Evolutionary conservation across 2,113 vertebrate species (phyloP).

Genomic region (Zingel zingel): DNA sequence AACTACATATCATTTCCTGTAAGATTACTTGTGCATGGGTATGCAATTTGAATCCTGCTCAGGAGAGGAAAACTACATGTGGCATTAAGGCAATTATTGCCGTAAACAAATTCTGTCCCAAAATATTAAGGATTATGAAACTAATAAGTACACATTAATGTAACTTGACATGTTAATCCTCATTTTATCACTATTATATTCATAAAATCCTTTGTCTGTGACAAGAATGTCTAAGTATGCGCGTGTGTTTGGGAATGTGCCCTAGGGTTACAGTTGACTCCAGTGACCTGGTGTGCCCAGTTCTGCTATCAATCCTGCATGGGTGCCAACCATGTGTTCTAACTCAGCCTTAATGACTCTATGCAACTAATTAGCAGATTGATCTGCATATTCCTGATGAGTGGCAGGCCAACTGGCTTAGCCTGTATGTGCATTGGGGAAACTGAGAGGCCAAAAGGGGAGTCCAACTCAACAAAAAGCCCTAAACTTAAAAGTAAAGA

Average conservation of each 20-base stretch:
- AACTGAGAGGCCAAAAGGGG: slow-evolving; percentile 56
- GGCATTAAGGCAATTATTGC: not conserved
- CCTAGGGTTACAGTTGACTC: slow-evolving; percentile 71
- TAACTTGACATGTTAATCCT: not conserved
- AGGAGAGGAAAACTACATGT: not conserved
- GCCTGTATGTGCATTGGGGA: slow-evolving; percentile 52
- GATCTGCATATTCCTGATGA: slow-evolving; percentile 80
- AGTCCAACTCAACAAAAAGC: slow-evolving; percentile 53
- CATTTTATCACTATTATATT: not conserved
- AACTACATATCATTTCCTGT: not conserved
- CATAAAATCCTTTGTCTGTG: slow-evolving; percentile 16
- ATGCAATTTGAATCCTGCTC: not conserved
- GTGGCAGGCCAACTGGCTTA: slow-evolving; percentile 71
- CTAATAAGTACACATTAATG: not conserved
- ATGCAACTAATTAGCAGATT: slow-evolving; percentile 80
- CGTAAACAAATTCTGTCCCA: not conserved
- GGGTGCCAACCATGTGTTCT: slow-evolving; percentile 76
- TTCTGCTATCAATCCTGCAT: slow-evolving; percentile 56
- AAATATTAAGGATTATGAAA: not conserved
- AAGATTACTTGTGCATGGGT: not conserved
- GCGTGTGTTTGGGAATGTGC: slow-evolving; percentile 52
- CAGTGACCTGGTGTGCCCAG: slow-evolving; percentile 65
- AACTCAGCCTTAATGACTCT: slow-evolving; percentile 77
- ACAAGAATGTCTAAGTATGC: slow-evolving; percentile 10
- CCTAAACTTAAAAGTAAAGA: slow-evolving; percentile 53